Evolutionary conservation across 2,888 invertebrate genomes (phyloP), one percentile per base, ranked within the genome.

Genomic region (Lumbricus terrestris): DNA sequence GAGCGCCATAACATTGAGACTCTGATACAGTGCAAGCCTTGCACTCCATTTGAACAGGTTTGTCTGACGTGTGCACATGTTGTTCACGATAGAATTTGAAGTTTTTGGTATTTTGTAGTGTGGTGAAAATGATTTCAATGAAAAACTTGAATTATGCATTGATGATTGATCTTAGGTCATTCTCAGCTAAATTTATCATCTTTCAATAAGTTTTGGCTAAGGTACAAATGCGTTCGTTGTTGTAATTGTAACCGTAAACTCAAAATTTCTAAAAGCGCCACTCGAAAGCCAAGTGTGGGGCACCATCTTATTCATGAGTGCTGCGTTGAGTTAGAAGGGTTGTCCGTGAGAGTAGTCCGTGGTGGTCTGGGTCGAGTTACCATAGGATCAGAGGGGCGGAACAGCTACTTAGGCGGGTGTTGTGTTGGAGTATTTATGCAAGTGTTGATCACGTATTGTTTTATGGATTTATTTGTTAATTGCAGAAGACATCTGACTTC

Each of bases 11-110:
- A 29, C 15, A n/a, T 82, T 37, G 23, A 34, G 82, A 69, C 69
- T 38, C 33, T 82, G 23, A 82, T 34, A 34, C 82, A 69, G n/a
- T 90, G 90, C 38, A 23, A 18, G 16, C 82, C 69, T 69, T 90
- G 90, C 38, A 40, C 6, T 38, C 3, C 82, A 8, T 90, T 90
- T 89, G 90, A 90, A 42, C 38, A 38, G 90, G 90, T 90, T 29
- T 42, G 88, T 69, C 69, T 29, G 69, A 69, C n/a, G 6, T 69
- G n/a, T 69, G n/a, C 69, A 69, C 69, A n/a, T 69, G 8, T 69
- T 6, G 6, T 47, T 20, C 18, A 47, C 23, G n/a, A 47, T 6
- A 20, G 16, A 4, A 54, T 69, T 69, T 29, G 69, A n/a, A n/a
- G 69, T n/a, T 69, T 16, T 29, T 69, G 47, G 11, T 20, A 4